Base-by-base conservation (phyloP, 2,888 invertebrate genomes). In the Gastracanthus pulcherrimus region DNA sequence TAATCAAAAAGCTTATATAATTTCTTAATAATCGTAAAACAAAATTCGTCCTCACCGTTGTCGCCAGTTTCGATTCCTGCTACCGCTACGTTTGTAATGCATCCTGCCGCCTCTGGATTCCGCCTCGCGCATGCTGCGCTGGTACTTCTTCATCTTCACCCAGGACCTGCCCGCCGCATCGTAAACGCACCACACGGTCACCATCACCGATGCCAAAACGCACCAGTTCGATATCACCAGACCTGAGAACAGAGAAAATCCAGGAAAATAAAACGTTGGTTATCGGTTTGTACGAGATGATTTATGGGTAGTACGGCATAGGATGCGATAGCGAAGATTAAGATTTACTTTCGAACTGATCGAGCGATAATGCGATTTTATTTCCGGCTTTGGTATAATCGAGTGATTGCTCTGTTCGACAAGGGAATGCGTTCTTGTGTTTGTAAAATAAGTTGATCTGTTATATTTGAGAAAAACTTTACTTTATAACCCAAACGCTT, bases 101-200 rank as follows among this genome's bases (percentile, higher is more conserved):
- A 95, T 94, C 85, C 95, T 94, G 31, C 87, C 88, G 45, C 88
- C 87, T 38, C 91, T 86, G n/a, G 95, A 95, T 89, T 96, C 95
- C 29, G 95, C 94, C 89, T 96, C 95, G 85, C 95, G 94, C 94
- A 96, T 94, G 84, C 96, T 96, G 83, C 96, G 94, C 91, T 97
- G 96, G 91, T 96, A 97, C 87, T 96, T 94, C 91, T 97, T 97
- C 96, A 97, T 96, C 92, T 97, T 97, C 34, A 97, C 96, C 97
- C 97, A 97, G 67, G 96, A 96, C 72, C 96, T 93, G 19, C 97
- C 97, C n/a, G 97, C 97, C 0, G 96, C 94, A 92, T 97, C 97
- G 92, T 96, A 97, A 2, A 96, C 96, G 91, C 97, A 97, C 96
- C 97, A 97, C 45, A 96, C 94, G 5, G 96, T 96, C 85, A 96